Evolutionary conservation across 2,113 vertebrate species (phyloP).

Genomic region (Labrus mixtus): DNA sequence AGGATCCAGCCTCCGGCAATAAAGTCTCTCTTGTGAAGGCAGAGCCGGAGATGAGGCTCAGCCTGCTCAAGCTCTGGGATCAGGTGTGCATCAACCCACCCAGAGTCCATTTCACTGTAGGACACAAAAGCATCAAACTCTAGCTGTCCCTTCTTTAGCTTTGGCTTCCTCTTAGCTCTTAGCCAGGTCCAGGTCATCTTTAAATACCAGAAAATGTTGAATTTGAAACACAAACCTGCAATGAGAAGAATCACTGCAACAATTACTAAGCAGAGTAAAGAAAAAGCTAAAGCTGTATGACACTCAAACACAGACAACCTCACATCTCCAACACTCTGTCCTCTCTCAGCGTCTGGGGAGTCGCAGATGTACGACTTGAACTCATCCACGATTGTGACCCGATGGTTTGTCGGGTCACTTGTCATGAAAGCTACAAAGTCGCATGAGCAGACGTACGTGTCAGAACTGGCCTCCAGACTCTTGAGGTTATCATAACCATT

Average conservation of each 20-base stretch:
- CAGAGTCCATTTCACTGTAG: conserved; percentile 87
- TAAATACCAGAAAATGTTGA: conserved; percentile 86
- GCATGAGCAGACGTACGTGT: conserved; percentile 88
- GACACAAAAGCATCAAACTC: conserved; percentile 89
- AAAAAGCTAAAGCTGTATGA: conserved; percentile 73
- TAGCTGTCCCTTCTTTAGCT: conserved; percentile 48
- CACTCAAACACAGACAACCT: conserved; percentile 82
- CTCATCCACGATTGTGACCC: conserved; percentile 66
- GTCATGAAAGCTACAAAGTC: conserved; percentile 84
- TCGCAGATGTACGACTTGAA: conserved; percentile 82
- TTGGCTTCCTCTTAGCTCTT: conserved; percentile 87
- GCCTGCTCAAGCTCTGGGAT: conserved; percentile 85
- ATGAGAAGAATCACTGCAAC: conserved; percentile 66
- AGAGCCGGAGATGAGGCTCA: conserved; percentile 79
- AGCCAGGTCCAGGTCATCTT: conserved; percentile 90
- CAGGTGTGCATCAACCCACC: conserved; percentile 89
- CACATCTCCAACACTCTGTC: conserved; percentile 50
- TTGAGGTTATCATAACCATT: conserved; percentile 72
- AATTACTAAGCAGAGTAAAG: conserved; percentile 68
- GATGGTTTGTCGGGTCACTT: fast-evolving
- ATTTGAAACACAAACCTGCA: conserved; percentile 75
- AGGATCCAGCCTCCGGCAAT: conserved; percentile 87
- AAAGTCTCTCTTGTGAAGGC: conserved; percentile 90
- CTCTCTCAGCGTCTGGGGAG: conserved; percentile 79
- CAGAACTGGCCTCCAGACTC: conserved; percentile 80